Conservation (phyloP, 2,113 vertebrate species). For the Spea bombifrons region DNA sequence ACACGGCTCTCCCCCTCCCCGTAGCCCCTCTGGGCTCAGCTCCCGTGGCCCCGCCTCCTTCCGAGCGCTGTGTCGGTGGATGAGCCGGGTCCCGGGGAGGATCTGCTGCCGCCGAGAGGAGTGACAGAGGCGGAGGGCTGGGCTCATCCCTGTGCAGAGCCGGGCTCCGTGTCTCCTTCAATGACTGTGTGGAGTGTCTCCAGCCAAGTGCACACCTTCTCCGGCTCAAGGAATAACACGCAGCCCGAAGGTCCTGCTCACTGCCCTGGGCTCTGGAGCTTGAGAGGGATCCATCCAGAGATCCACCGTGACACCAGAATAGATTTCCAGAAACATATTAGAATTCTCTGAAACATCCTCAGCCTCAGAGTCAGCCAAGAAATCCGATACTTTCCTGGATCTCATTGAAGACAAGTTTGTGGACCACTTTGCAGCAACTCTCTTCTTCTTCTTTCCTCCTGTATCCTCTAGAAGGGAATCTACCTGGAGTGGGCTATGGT, state of each 20-base stretch:
- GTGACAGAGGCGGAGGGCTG: slow-evolving; percentile 35
- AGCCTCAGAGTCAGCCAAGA: not conserved
- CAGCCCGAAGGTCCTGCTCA: not conserved
- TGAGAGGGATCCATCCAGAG: not conserved
- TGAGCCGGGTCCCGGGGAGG: slow-evolving; percentile 43
- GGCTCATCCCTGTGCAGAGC: slow-evolving; percentile 25
- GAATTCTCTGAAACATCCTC: not conserved
- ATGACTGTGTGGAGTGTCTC: slow-evolving; percentile 7
- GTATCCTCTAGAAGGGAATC: slow-evolving; percentile 55
- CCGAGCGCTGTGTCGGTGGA: slow-evolving; percentile 27
- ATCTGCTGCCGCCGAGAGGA: not conserved
- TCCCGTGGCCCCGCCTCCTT: slow-evolving; percentile 20
- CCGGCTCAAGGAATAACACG: not conserved
- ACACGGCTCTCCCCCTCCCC: not conserved
- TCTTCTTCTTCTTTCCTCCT: slow-evolving; percentile 44
- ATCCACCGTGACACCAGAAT: too few relatives aligned
- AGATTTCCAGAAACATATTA: not conserved
- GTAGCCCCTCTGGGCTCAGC: slow-evolving; percentile 6
- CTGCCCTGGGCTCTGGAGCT: not conserved
- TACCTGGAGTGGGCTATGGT: slow-evolving; percentile 13
- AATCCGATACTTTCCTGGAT: not conserved
- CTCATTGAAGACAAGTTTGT: slow-evolving; percentile 63
- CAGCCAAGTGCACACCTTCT: slow-evolving; percentile 6
- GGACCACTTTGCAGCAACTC: slow-evolving; percentile 68
- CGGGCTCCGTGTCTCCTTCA: slow-evolving; percentile 11